Conservation (phyloP, 2,888 invertebrate species). For the Luperina testacea region DNA sequence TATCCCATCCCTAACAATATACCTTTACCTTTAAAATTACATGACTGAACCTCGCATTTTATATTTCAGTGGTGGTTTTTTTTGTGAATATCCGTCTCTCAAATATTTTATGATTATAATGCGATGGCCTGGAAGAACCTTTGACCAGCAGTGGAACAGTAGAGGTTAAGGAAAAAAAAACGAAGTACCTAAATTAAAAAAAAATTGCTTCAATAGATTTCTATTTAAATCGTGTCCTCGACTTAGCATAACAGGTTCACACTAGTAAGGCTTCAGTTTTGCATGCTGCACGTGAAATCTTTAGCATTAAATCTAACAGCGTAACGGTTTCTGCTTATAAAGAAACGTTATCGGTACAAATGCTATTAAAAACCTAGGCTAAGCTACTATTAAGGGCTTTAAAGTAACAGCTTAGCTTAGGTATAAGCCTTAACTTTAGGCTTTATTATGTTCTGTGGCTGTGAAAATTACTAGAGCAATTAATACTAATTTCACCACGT, state of each 20-base stretch:
- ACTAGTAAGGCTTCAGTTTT: slow-evolving; percentile 61
- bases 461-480: slow-evolving; percentile 15
- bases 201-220: slow-evolving; percentile 28
- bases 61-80: neutral
- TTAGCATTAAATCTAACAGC: slow-evolving; percentile 42
- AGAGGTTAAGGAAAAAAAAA: neutral
- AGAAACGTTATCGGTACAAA: neutral
- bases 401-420: neutral
- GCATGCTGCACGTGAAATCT: slow-evolving; percentile 62
- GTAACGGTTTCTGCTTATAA: slow-evolving; percentile 18
- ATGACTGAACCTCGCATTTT: neutral
- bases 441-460: neutral
- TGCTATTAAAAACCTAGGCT: neutral
- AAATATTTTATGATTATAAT: neutral
- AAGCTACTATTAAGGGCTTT: neutral
- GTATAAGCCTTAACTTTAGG: neutral
- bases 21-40: neutral
- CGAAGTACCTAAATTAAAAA: neutral
- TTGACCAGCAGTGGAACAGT: neutral
- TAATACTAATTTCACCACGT: slow-evolving; percentile 21
- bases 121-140: neutral
- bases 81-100: neutral
- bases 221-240: slow-evolving; percentile 55
- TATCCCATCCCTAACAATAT: too few species aligned
- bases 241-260: slow-evolving; percentile 64